These are phyloP conservation scores for Platysternon megacephalum DNA, from an alignment of 2,113 vertebrate species.

Conservation along the genomic window DNA sequence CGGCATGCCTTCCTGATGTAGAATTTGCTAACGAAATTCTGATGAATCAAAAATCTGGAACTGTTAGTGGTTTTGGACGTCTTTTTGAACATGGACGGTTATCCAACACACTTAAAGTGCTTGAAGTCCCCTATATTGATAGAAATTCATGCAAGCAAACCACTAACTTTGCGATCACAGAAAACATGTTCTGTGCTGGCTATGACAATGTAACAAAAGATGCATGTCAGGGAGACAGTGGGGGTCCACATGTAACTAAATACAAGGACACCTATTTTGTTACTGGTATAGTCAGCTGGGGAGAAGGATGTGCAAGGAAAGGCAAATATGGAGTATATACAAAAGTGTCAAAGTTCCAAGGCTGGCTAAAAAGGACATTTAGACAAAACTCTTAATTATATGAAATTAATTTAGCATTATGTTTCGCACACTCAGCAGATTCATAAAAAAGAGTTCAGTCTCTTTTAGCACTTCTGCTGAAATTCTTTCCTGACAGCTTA, in stretches of 20 bases:
- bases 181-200: constrained; percentile 96
- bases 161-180: constrained; percentile 80
- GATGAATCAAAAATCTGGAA: constrained; percentile 81
- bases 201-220: constrained; percentile 83
- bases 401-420: neutral
- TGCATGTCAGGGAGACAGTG: constrained; percentile 95
- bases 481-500: neutral
- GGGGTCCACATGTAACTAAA: constrained; percentile 91
- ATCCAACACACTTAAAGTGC: constrained; percentile 82
- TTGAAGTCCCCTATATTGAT: constrained; percentile 87
- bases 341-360: constrained; percentile 87
- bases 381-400: neutral
- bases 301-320: constrained; percentile 90
- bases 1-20: constrained; percentile 88
- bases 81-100: constrained; percentile 76
- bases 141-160: constrained; percentile 87
- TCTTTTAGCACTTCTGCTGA: neutral
- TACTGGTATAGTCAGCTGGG: constrained; percentile 96
- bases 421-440: neutral
- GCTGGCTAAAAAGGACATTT: constrained; percentile 82
- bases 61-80: constrained; percentile 92
- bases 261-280: constrained; percentile 86
- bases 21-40: constrained; percentile 90
- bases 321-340: constrained; percentile 95
- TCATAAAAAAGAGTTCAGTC: neutral